These are phyloP conservation scores for Plecturocebus donacophilus DNA, from an alignment of 2,113 vertebrate species.

Conservation along the genomic window DNA sequence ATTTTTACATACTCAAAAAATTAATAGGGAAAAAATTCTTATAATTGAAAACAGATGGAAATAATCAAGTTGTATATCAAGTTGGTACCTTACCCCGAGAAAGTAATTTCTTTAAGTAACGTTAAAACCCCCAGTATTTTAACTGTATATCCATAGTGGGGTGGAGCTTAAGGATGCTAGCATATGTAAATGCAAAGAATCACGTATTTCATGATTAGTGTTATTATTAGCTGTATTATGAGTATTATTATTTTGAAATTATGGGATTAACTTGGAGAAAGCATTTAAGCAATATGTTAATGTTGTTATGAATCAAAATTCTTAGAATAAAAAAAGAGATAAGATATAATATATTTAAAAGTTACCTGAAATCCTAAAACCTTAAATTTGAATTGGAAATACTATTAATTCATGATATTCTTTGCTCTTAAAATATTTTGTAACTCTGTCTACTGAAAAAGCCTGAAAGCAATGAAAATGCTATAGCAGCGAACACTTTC, in stretches of 20 bases:
- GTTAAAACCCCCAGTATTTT: background rate
- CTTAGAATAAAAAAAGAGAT: background rate
- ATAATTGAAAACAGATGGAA: background rate
- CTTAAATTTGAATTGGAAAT: background rate
- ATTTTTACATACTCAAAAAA: background rate
- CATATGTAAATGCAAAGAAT: background rate
- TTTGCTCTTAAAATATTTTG: background rate
- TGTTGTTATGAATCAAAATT: background rate
- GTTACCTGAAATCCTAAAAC: background rate
- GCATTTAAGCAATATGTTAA: background rate
- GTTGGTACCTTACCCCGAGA: background rate
- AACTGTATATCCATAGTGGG: background rate
- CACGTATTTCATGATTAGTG: no score
- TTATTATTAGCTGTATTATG: background rate
- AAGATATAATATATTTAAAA: background rate
- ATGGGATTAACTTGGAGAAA: background rate
- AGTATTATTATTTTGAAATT: background rate
- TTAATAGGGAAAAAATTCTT: background rate
- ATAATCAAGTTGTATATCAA: background rate
- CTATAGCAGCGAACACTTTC: rapidly evolving
- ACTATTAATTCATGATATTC: background rate
- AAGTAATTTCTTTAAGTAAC: background rate
- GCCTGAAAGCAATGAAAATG: background rate
- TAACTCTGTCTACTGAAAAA: background rate
- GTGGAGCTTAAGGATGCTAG: background rate